Base-by-base conservation (phyloP, 2,113 vertebrate genomes). In the Forbesichthys agassizii region DNA sequence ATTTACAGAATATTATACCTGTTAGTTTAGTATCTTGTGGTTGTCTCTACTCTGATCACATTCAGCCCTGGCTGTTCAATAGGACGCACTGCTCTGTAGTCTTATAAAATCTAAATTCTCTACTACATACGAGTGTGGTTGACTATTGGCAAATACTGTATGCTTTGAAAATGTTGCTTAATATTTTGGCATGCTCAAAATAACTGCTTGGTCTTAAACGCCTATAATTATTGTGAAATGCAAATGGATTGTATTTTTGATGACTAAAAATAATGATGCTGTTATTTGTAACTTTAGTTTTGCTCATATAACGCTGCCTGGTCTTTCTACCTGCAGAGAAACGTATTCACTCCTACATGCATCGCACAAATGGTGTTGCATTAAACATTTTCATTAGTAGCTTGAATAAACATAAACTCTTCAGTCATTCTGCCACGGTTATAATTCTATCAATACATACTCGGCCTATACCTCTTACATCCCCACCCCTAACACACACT, bases 61-160 rank as follows among this genome's bases (percentile, higher is more conserved):
- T 77, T 82, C 79, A 85, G 79, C 77, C 86, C 66, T 13, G 69
- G 72, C 54, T 42, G n/a, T 56, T 67, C 74, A 69, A 73, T 55
- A 69, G 76, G 71, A 71, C 75, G 73, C 68, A 57, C 73, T 69
- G 67, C 52, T 61, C 71, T 68, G 64, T 70, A 69, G 74, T 55
- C 68, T 64, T 67, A 68, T 16, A 80, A 58, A 68, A 70, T 64
- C 64, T 54, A 13, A 16, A 48, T 77, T 86, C 64, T 54, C 16
- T 33, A 48, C 75, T 86, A 65, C 76, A 87, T 85, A 66, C 27
- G 51, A 46, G 42, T 9, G 58, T 61, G 71, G 62, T 64, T 55
- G 47, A 74, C 64, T 74, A 63, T 33, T 69, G 56, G 46, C 64
- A 73, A 16, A 9, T 47, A 66, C 12, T 27, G 27, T 27, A 27